Percentiles rank a stretch among this genome's conserved stretches.
phyloP scores from a whole-genome alignment of 2,113 vertebrate genomes.

The Ia io region DNA sequence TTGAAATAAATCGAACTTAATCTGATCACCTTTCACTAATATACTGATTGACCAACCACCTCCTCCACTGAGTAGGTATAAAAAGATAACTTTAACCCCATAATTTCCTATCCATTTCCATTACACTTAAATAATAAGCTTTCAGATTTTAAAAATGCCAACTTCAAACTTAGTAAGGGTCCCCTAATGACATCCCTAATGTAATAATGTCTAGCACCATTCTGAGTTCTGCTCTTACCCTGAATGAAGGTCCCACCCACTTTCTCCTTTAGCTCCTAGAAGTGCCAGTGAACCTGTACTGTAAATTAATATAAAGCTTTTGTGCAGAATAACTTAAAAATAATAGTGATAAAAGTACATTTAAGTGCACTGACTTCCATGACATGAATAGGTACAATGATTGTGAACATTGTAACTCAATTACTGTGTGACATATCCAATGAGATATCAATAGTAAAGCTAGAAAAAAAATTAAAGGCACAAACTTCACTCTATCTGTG shows the following conservation, averaged over 20 bases:
- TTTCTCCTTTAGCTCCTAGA: neutral
- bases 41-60: neutral
- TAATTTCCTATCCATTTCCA: neutral
- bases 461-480: neutral
- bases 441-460: neutral
- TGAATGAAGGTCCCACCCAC: too few relatives aligned
- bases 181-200: neutral
- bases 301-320: neutral
- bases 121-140: neutral
- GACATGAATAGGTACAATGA: neutral
- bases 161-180: neutral
- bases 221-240: neutral
- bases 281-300: neutral
- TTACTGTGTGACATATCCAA: neutral
- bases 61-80: neutral
- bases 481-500: neutral
- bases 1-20: neutral
- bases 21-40: neutral
- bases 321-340: constrained; percentile 2
- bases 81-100: neutral
- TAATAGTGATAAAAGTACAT: neutral
- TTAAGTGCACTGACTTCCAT: neutral
- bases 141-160: neutral
- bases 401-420: neutral
- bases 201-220: neutral